These are phyloP conservation scores for Periphyllus acericola DNA, from an alignment of 2,888 invertebrate species.

Conservation along the genomic window DNA sequence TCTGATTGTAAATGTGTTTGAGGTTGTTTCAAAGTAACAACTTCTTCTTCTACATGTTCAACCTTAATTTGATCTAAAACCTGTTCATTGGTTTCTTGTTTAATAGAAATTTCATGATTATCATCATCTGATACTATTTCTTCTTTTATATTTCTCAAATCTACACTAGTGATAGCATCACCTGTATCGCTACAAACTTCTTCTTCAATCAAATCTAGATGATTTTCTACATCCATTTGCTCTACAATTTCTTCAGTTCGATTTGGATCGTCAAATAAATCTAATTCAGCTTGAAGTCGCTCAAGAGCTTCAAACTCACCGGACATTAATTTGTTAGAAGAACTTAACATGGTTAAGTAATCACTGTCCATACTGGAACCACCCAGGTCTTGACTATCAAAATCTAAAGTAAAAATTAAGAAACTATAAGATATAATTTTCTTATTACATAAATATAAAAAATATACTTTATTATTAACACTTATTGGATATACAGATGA, in stretches of 20 bases:
- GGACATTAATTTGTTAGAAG: conserved; percentile 45
- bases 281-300: conserved; percentile 68
- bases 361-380: conserved; percentile 51
- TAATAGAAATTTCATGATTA: background rate
- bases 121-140: background rate
- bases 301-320: conserved; percentile 68
- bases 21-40: conserved; percentile 35
- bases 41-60: background rate
- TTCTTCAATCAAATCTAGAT: conserved; percentile 56
- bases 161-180: background rate
- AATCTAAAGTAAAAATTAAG: conserved; percentile 22
- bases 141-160: background rate
- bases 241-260: conserved; percentile 53
- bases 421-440: background rate
- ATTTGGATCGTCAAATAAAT: conserved; percentile 64
- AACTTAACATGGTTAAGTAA: conserved; percentile 48
- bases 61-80: background rate
- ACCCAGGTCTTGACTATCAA: conserved; percentile 56
- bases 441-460: background rate
- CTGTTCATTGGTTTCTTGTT: background rate
- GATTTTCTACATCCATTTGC: conserved; percentile 54
- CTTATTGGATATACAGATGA: background rate
- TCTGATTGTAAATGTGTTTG: conserved; percentile 27
- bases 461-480: background rate
- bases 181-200: conserved; percentile 44